These are phyloP conservation scores for Tetragonula carbonaria DNA, from an alignment of 2,888 invertebrate genomes.

Conservation along the genomic window DNA sequence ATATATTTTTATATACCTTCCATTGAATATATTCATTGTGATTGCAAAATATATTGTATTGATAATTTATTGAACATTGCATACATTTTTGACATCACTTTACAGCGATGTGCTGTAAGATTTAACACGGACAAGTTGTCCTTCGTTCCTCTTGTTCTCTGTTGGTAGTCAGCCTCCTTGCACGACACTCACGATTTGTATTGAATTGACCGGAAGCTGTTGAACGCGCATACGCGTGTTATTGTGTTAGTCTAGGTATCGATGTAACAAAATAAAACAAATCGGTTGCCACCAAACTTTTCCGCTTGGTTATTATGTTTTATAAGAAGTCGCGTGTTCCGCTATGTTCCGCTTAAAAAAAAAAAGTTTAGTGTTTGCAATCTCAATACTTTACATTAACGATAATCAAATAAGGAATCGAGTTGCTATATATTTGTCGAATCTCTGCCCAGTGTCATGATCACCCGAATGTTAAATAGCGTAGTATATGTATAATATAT, in stretches of 20 bases:
- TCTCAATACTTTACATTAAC: not conserved
- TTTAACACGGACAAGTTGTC: not conserved
- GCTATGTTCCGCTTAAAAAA: not conserved
- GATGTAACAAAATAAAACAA: constrained; percentile 47
- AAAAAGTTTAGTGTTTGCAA: not conserved
- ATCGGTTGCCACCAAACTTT: constrained; percentile 38
- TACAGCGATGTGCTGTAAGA: not conserved
- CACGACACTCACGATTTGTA: constrained; percentile 11
- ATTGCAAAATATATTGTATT: not conserved
- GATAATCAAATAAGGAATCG: not conserved
- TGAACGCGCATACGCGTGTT: not conserved
- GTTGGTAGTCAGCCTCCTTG: not conserved
- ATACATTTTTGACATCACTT: not conserved
- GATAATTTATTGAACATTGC: not conserved
- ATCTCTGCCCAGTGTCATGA: not conserved
- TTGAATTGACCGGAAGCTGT: constrained; percentile 54
- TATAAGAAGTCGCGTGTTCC: not conserved
- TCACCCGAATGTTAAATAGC: too few species aligned
- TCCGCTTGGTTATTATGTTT: not conserved
- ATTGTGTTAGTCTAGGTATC: constrained; percentile 38
- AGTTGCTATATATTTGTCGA: not conserved
- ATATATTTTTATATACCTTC: not conserved
- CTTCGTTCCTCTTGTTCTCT: not conserved
- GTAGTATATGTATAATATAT: too few species aligned
- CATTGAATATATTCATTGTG: not conserved